Percentiles rank a stretch among this genome's conserved stretches.
These are phyloP conservation scores for Caenorhabditis auriculariae DNA, from an alignment of 2,888 invertebrate genomes.

Conservation along the genomic window DNA sequence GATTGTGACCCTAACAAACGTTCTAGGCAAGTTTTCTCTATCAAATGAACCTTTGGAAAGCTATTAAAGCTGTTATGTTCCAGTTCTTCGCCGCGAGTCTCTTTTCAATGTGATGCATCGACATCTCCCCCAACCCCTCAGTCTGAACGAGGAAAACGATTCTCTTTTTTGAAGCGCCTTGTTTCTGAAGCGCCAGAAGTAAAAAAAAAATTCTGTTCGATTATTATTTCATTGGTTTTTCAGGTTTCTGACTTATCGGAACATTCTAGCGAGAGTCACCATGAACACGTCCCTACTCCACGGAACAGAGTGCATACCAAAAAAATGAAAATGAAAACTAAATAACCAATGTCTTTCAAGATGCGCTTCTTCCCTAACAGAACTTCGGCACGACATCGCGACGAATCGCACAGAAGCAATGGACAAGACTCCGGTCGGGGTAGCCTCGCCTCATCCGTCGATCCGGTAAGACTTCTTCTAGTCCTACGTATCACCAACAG, in stretches of 20 bases:
- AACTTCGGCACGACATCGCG: conserved; percentile 2
- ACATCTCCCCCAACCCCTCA: conserved; percentile 12
- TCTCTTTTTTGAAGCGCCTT: conserved; percentile 10
- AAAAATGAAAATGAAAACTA: not conserved
- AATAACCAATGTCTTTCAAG: not conserved
- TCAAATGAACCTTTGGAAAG: not conserved
- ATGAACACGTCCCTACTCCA: conserved; percentile 37
- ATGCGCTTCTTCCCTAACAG: conserved; percentile 7
- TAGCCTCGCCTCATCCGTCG: conserved; percentile 33
- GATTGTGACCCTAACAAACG: conserved; percentile 15
- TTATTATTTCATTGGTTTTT: not conserved
- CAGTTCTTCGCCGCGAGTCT: conserved; percentile 42
- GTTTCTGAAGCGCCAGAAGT: conserved; percentile 44
- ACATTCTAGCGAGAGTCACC: conserved; percentile 45
- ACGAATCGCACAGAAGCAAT: conserved; percentile 5
- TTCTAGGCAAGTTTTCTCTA: not conserved
- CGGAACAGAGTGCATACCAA: conserved; percentile 2
- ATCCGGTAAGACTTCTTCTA: conserved; percentile 12
- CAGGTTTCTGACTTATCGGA: conserved; percentile 44
- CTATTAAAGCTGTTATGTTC: not conserved
- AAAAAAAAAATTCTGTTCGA: not conserved
- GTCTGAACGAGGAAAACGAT: conserved; percentile 16
- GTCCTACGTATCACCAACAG: not conserved
- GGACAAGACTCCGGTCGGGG: conserved; percentile 39
- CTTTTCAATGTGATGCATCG: conserved; percentile 31